Evolutionary conservation across 1,140 invertebrate genomes (phyloP).

Genomic region (Aradophagus sp.): DNA sequence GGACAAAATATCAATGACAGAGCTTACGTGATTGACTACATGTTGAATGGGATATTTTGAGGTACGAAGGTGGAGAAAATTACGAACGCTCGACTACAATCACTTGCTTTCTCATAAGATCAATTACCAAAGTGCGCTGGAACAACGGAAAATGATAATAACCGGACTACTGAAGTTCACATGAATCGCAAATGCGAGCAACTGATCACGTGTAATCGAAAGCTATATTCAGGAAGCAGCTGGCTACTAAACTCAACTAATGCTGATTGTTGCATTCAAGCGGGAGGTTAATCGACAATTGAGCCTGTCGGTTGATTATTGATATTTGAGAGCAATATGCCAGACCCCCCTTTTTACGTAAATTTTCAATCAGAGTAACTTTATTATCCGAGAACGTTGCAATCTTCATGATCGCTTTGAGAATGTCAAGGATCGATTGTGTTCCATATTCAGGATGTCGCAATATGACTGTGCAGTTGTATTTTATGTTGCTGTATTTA

Average conservation of each 20-base stretch:
- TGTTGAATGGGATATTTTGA: too few relatives aligned
- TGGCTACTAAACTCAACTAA: slow-evolving; percentile 50
- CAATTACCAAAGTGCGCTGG: slow-evolving; percentile 1
- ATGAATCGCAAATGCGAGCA: slow-evolving; percentile 27
- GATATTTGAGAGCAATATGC: slow-evolving; percentile 47
- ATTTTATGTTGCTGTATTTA: too few relatives aligned
- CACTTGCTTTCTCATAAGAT: slow-evolving; percentile 12
- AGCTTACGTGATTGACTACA: too few relatives aligned
- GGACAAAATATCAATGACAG: too few relatives aligned
- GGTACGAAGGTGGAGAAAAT: too few relatives aligned
- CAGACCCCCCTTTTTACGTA: slow-evolving; percentile 38
- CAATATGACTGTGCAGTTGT: too few relatives aligned
- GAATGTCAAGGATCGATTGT: too few relatives aligned
- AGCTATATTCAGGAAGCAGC: slow-evolving; percentile 54
- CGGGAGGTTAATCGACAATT: slow-evolving; percentile 50
- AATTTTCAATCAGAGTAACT: slow-evolving; percentile 24
- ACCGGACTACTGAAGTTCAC: slow-evolving; percentile 23
- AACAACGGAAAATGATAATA: slow-evolving; percentile 32
- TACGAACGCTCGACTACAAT: too few relatives aligned
- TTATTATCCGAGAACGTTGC: too few relatives aligned
- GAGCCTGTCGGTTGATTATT: slow-evolving; percentile 49
- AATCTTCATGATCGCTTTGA: too few relatives aligned
- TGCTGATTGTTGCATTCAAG: slow-evolving; percentile 44
- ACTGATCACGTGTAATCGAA: slow-evolving; percentile 46
- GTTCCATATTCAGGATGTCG: too few relatives aligned